These are phyloP conservation scores for Hedychridium roseum DNA, from an alignment of 2,888 invertebrate genomes.

Conservation along the genomic window DNA sequence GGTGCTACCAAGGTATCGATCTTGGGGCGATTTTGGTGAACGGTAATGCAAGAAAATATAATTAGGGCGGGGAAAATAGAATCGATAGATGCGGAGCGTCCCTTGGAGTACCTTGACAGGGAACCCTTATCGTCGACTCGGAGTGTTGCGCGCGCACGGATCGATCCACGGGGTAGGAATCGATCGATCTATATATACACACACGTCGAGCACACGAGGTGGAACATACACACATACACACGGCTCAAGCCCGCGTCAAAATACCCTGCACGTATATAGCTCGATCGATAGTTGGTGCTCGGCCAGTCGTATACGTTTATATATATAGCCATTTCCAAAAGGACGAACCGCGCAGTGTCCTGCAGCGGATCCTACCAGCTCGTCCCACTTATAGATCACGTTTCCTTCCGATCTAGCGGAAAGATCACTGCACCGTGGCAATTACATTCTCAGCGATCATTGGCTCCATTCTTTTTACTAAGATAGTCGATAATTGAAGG, in stretches of 20 bases:
- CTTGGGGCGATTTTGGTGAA: no score
- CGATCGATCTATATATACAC: conserved; percentile 34
- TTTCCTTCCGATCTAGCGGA: conserved; percentile 10
- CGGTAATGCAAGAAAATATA: no score
- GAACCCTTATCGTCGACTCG: not conserved
- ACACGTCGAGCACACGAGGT: conserved; percentile 1
- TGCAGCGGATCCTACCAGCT: conserved; percentile 27
- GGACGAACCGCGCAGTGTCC: not conserved
- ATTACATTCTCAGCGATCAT: no score
- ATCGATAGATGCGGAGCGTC: no score
- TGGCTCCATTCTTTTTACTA: no score
- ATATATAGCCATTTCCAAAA: no score
- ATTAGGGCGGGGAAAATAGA: no score
- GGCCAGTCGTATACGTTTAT: conserved; percentile 27
- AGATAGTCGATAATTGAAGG: no score
- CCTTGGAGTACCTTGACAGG: not conserved
- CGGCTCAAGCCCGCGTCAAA: no score
- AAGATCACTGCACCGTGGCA: no score
- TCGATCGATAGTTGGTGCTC: conserved; percentile 36
- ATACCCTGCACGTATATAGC: conserved; percentile 29
- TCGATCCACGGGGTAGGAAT: conserved; percentile 34
- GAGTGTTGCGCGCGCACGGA: conserved; percentile 32
- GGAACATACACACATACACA: conserved; percentile 7
- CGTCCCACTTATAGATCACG: conserved; percentile 19
- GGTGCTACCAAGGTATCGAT: no score